These are phyloP conservation scores for Saturnia pavonia DNA, from an alignment of 2,888 invertebrate genomes.

Conservation along the genomic window DNA sequence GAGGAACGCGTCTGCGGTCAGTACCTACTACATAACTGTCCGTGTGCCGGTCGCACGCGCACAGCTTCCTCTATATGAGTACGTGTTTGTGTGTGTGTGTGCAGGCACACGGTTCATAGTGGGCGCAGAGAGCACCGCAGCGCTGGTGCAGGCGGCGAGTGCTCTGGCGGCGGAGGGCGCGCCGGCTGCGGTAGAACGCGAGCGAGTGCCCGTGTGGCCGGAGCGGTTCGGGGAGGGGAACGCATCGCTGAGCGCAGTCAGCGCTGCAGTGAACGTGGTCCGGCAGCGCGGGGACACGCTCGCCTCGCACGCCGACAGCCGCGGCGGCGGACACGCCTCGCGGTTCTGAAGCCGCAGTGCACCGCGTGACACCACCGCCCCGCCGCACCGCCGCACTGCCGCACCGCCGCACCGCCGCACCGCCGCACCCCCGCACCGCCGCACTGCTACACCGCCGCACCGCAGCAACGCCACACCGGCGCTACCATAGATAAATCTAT, in stretches of 20 bases:
- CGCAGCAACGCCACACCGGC: no score
- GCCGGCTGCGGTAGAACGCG: conserved; percentile 29
- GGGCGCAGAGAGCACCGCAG: conserved; percentile 53
- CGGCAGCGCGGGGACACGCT: conserved; percentile 84
- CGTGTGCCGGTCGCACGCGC: neutral
- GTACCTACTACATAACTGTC: conserved; percentile 23
- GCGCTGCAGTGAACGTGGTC: conserved; percentile 84
- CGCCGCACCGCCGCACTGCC: no score
- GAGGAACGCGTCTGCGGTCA: conserved; percentile 61
- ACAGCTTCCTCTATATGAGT: no score
- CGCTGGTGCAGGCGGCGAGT: conserved; percentile 32
- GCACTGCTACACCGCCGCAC: no score
- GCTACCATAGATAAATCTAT: no score
- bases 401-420: no score
- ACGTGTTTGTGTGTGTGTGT: neutral
- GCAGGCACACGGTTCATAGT: conserved; percentile 66
- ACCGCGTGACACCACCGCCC: no score
- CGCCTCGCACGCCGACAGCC: conserved; percentile 86
- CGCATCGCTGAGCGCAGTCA: no score
- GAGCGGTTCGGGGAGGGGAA: conserved; percentile 37
- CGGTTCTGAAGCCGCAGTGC: conserved; percentile 60
- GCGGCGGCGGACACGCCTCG: conserved; percentile 86
- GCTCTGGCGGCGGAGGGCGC: conserved; percentile 34
- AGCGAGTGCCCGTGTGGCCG: conserved; percentile 32
- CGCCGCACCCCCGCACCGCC: no score